Evolutionary conservation across 2,888 invertebrate species (phyloP).

Genomic region (Sphinx pinastri): DNA sequence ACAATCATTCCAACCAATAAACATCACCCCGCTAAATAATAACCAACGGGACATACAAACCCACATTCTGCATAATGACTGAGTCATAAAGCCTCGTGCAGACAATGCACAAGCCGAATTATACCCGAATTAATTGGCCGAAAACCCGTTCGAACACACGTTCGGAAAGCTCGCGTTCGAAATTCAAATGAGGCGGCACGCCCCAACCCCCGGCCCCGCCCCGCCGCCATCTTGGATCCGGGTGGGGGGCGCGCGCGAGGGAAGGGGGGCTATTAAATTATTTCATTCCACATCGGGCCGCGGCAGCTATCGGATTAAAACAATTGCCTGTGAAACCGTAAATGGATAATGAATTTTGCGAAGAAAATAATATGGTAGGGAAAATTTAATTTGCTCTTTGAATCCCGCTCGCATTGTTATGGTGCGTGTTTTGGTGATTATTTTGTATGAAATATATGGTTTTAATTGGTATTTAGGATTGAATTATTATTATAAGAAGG

Average conservation of each 20-base stretch:
- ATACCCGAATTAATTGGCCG: slow-evolving; percentile 81
- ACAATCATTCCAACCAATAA: slow-evolving; percentile 6
- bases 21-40: slow-evolving; percentile 12
- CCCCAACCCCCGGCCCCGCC: slow-evolving; percentile 78
- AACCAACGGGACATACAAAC: background rate
- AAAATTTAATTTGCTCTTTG: slow-evolving; percentile 65
- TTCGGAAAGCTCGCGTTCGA: slow-evolving; percentile 79
- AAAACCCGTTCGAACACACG: slow-evolving; percentile 80
- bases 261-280: slow-evolving; percentile 81
- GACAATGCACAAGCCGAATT: slow-evolving; percentile 71
- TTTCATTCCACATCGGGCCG: slow-evolving; percentile 82
- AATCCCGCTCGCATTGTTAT: slow-evolving; percentile 48
- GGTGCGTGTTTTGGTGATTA: background rate
- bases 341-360: slow-evolving; percentile 82
- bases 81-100: slow-evolving; percentile 59
- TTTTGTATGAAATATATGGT: background rate
- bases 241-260: slow-evolving; percentile 57
- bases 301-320: slow-evolving; percentile 81
- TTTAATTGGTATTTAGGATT: background rate
- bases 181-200: slow-evolving; percentile 83
- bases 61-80: slow-evolving; percentile 1
- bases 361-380: slow-evolving; percentile 75
- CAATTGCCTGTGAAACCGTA: slow-evolving; percentile 82
- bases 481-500: background rate
- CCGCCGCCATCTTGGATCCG: slow-evolving; percentile 80